These are phyloP conservation scores for Phataginus tricuspis DNA, from an alignment of 2,797 vertebrate species.

Conservation along the genomic window DNA sequence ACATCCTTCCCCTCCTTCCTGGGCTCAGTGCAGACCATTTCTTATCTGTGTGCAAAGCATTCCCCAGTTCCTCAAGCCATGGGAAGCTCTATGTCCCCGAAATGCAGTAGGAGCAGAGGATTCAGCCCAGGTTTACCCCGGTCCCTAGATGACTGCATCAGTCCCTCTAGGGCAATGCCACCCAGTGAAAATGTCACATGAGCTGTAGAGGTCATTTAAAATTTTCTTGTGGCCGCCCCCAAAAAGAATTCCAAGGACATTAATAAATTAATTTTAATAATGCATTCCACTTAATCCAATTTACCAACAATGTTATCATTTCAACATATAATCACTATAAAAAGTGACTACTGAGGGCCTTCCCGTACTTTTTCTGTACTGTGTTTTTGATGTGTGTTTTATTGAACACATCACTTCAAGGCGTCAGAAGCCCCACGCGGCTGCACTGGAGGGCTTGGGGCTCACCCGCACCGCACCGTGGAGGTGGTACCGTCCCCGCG, in stretches of 20 bases:
- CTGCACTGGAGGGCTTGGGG: background rate
- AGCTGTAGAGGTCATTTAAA: background rate
- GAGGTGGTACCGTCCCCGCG: background rate
- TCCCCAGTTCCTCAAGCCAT: background rate
- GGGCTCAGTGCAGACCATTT: background rate
- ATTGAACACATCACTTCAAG: background rate
- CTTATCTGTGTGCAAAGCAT: background rate
- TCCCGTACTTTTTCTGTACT: background rate
- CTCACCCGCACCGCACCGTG: background rate
- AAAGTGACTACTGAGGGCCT: background rate
- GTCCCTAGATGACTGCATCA: rapidly evolving
- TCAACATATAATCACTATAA: background rate
- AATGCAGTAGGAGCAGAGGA: background rate
- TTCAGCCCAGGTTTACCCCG: background rate
- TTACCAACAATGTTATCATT: background rate
- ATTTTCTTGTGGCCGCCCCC: background rate
- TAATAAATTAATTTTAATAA: background rate
- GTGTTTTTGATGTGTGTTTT: background rate
- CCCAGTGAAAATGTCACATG: background rate
- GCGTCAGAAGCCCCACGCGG: background rate
- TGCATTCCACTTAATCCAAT: background rate
- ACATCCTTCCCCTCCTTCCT: background rate
- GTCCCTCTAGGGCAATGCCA: background rate
- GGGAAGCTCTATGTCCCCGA: background rate
- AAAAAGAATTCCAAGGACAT: background rate